phyloP scores from a whole-genome alignment of 2,113 vertebrate genomes.

The Eurypyga helias region DNA sequence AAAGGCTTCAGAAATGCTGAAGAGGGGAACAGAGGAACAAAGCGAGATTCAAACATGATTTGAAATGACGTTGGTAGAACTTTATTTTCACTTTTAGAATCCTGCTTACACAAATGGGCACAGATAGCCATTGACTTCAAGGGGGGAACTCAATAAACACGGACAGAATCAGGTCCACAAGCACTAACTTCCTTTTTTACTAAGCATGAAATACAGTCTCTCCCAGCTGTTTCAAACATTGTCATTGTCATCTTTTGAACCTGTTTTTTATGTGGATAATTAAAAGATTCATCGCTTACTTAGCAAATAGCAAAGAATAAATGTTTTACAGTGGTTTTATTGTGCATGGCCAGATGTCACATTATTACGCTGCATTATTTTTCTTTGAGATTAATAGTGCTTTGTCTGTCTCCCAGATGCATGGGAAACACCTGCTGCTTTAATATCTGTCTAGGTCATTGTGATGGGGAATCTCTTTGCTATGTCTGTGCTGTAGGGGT shows the following conservation, averaged over 20 bases:
- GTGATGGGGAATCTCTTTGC: neutral
- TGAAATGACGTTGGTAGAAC: neutral
- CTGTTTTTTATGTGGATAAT: conserved; percentile 3
- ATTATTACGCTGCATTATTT: neutral
- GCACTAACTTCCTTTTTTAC: neutral
- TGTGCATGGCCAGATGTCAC: conserved; percentile 41
- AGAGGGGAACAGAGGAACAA: neutral
- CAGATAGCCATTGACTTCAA: neutral
- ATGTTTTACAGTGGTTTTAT: conserved; percentile 9
- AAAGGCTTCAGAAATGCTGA: neutral
- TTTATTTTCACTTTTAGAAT: neutral
- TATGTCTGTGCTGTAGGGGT: neutral
- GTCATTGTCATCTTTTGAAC: neutral
- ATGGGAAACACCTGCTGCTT: neutral
- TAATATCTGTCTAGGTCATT: conserved; percentile 41
- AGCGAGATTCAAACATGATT: neutral
- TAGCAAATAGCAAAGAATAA: conserved; percentile 6
- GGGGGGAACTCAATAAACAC: neutral
- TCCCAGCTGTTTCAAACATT: neutral
- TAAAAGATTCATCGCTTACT: neutral
- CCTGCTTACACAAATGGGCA: neutral
- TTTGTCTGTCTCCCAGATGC: conserved; percentile 55
- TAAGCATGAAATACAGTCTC: neutral
- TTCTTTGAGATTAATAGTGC: conserved; percentile 44
- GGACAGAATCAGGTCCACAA: conserved; percentile 9